Conservation (phyloP, 2,797 vertebrate species). For the Peromyscus aztecus region DNA sequence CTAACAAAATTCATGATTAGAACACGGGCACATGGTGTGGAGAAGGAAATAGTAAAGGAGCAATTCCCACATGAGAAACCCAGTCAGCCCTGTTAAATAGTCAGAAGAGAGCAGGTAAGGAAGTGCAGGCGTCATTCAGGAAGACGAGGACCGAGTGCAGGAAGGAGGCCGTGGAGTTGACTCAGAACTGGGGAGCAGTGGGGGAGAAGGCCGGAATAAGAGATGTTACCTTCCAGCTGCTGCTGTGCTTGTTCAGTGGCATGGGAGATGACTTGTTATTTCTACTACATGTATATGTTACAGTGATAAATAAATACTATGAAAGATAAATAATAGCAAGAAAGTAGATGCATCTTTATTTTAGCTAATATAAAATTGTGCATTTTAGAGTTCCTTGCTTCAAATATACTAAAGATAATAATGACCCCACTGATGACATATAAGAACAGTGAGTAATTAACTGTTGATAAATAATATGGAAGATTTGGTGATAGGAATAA, state of each 20-base stretch:
- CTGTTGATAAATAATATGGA: not conserved
- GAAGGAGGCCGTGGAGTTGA: not conserved
- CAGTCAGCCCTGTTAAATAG: not conserved
- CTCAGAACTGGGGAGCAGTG: not conserved
- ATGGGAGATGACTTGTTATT: not conserved
- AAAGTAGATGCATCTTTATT: not conserved
- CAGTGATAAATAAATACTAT: not conserved
- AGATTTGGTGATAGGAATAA: not conserved
- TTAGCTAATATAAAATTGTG: not conserved
- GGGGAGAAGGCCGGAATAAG: not conserved
- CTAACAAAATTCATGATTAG: not conserved
- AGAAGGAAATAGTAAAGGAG: not conserved
- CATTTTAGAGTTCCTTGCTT: not conserved
- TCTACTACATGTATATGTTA: not conserved
- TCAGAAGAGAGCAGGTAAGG: not conserved
- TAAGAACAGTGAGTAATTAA: not conserved
- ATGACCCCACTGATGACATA: not conserved
- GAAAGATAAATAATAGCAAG: not conserved
- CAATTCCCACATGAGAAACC: not conserved
- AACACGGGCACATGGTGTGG: not conserved
- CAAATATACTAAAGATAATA: not conserved
- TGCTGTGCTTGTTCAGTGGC: not conserved
- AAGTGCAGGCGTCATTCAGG: not conserved
- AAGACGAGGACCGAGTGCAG: not conserved
- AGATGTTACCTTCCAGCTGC: not conserved